phyloP scores from a whole-genome alignment of 2,888 invertebrate genomes.

The Ceratothoa steindachneri region DNA sequence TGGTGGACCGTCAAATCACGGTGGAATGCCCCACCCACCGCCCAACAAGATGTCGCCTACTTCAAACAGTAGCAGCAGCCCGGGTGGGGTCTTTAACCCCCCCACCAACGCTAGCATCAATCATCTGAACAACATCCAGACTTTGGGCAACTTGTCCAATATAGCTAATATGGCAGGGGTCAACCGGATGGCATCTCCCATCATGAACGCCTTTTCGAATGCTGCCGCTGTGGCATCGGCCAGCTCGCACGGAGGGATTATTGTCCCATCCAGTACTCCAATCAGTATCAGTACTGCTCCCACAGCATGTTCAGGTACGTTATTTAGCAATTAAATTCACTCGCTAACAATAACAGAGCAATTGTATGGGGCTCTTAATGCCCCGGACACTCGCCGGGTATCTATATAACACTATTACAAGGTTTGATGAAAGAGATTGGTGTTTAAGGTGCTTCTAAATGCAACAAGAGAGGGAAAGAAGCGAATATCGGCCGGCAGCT shows the following conservation, averaged over 20 bases:
- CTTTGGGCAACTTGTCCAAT: neutral
- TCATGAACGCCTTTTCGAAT: neutral
- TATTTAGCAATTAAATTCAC: too few relatives aligned
- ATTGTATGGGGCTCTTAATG: too few relatives aligned
- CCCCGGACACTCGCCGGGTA: too few relatives aligned
- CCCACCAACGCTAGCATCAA: neutral
- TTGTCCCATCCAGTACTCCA: neutral
- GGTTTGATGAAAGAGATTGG: too few relatives aligned
- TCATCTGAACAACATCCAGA: neutral
- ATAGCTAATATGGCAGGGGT: neutral
- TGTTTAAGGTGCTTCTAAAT: too few relatives aligned
- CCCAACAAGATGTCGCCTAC: neutral
- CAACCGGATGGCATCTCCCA: neutral
- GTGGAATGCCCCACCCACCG: neutral
- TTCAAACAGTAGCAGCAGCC: neutral
- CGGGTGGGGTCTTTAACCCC: neutral
- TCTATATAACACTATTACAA: too few relatives aligned
- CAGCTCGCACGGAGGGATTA: constrained; percentile 6
- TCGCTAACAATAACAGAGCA: too few relatives aligned
- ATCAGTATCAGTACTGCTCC: neutral
- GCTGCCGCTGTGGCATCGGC: neutral
- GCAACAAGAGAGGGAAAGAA: too few relatives aligned
- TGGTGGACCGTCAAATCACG: neutral
- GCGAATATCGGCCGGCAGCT: too few relatives aligned
- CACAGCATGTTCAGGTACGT: neutral